Conservation (phyloP, 2,797 vertebrate species). For the Carapus acus region DNA sequence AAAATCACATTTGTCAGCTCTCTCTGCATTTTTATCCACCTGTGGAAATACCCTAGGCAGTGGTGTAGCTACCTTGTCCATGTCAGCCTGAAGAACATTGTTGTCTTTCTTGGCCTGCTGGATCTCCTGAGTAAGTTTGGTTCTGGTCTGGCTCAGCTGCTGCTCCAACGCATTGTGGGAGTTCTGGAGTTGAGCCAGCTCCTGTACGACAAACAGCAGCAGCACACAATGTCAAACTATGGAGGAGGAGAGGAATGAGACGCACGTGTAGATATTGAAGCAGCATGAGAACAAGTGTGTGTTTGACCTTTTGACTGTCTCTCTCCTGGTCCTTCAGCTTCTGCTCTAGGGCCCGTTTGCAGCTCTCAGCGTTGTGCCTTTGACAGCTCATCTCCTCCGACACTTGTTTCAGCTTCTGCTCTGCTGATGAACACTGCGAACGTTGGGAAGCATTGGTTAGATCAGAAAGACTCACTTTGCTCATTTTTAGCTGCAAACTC, state of each 20-base stretch:
- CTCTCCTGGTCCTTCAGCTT: slow-evolving; percentile 86
- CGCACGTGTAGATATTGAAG: not conserved
- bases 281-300: not conserved
- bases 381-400: slow-evolving; percentile 87
- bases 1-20: not conserved
- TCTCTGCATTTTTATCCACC: too few relatives aligned
- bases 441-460: slow-evolving; percentile 8
- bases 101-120: slow-evolving; percentile 81
- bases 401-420: slow-evolving; percentile 85
- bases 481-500: not conserved
- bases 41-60: too few relatives aligned
- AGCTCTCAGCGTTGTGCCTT: slow-evolving; percentile 86
- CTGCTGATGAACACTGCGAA: slow-evolving; percentile 72
- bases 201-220: slow-evolving; percentile 63
- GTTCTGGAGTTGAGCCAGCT: slow-evolving; percentile 76
- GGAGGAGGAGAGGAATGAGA: not conserved
- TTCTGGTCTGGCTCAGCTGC: slow-evolving; percentile 75
- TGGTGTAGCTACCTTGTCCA: slow-evolving; percentile 83
- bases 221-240: not conserved
- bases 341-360: slow-evolving; percentile 78
- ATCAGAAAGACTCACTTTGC: not conserved
- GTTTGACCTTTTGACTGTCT: slow-evolving; percentile 80
- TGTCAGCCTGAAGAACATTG: slow-evolving; percentile 73
- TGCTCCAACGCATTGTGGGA: slow-evolving; percentile 77
- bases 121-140: slow-evolving; percentile 80